Evolutionary conservation across 2,888 invertebrate species (phyloP).

Genomic region (Thymelicus acteon): DNA sequence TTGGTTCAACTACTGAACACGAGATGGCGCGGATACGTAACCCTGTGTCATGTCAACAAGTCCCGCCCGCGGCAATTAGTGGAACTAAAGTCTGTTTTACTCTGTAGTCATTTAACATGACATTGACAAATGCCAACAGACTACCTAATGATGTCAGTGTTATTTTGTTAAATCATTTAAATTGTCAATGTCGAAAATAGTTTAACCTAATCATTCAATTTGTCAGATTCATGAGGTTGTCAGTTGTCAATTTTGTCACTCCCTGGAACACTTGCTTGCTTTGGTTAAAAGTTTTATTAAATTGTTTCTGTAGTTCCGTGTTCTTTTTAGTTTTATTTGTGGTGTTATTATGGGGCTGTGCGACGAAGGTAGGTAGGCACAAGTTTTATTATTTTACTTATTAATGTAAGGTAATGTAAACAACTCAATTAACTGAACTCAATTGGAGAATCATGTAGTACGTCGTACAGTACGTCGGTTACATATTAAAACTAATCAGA

Average conservation of each 20-base stretch:
- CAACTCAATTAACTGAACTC: slow-evolving; percentile 66
- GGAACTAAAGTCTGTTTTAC: too few relatives aligned
- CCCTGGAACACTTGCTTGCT: slow-evolving; percentile 38
- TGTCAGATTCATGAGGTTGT: slow-evolving; percentile 34
- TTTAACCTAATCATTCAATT: too few relatives aligned
- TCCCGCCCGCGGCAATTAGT: too few relatives aligned
- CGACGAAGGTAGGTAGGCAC: slow-evolving; percentile 70
- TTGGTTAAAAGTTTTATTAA: slow-evolving; percentile 38
- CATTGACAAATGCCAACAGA: too few relatives aligned
- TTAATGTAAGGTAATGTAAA: slow-evolving; percentile 57
- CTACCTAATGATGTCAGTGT: too few relatives aligned
- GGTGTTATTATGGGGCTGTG: slow-evolving; percentile 69
- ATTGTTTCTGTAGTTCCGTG: slow-evolving; percentile 33
- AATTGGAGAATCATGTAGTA: slow-evolving; percentile 40
- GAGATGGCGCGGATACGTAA: slow-evolving; percentile 42
- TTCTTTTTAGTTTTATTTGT: slow-evolving; percentile 12
- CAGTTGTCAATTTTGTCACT: slow-evolving; percentile 38
- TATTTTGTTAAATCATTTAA: too few relatives aligned
- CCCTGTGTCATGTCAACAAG: too few relatives aligned
- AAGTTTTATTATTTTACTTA: slow-evolving; percentile 40
- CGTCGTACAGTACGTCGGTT: slow-evolving; percentile 11
- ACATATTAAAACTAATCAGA: slow-evolving; percentile 11
- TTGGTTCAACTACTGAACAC: slow-evolving; percentile 4
- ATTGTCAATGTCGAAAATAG: too few relatives aligned
- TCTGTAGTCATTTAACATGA: too few relatives aligned